Conservation (phyloP, 2,888 invertebrate species). For the Heteromurus nitidus region DNA sequence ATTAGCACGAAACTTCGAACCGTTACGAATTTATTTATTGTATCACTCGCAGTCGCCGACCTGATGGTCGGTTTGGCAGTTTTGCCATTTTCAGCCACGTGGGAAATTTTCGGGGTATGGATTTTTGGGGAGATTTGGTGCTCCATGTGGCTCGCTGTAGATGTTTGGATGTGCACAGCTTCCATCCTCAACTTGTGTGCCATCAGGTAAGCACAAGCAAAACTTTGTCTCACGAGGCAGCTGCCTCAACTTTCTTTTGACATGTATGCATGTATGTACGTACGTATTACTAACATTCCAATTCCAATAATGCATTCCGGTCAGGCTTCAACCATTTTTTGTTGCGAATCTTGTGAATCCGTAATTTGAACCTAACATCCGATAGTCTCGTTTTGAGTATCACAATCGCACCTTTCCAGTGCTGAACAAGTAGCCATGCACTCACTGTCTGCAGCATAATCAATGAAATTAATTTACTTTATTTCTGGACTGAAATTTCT, state of each 20-base stretch:
- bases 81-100: conserved; percentile 95
- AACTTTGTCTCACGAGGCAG: too few species aligned
- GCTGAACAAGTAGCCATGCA: too few species aligned
- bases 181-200: conserved; percentile 71
- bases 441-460: background rate
- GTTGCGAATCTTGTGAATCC: too few species aligned
- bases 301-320: too few species aligned
- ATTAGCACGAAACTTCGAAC: conserved; percentile 93
- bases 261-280: too few species aligned
- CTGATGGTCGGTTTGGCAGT: conserved; percentile 94
- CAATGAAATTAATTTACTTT: conserved; percentile 23
- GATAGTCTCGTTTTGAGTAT: too few species aligned
- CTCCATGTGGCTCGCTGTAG: conserved; percentile 96
- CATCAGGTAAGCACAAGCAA: conserved; percentile 54
- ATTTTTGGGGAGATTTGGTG: conserved; percentile 98
- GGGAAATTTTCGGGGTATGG: conserved; percentile 95
- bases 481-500: conserved; percentile 1
- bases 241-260: too few species aligned
- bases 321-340: too few species aligned
- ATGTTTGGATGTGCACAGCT: conserved; percentile 98
- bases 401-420: too few species aligned
- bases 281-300: too few species aligned
- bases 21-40: conserved; percentile 97
- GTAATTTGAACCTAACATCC: too few species aligned
- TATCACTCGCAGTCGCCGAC: conserved; percentile 96